Percentiles rank a stretch among this genome's conserved stretches.
These are phyloP conservation scores for Notiomystis cincta DNA, from an alignment of 2,113 vertebrate species.

Conservation along the genomic window DNA sequence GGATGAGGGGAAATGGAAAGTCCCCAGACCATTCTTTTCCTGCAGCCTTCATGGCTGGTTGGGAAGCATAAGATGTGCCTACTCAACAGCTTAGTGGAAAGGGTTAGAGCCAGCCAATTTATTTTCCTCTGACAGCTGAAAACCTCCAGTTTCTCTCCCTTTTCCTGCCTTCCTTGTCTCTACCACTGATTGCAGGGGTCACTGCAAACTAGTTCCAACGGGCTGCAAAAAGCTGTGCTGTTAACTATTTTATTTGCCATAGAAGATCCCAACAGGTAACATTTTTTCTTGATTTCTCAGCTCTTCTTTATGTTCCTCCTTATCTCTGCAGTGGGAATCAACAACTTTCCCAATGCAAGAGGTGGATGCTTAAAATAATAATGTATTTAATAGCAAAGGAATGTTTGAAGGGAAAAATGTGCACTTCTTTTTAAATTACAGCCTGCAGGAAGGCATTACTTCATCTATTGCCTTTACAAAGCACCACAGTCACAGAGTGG, in stretches of 20 bases:
- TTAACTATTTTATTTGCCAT: background rate
- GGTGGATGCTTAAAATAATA: background rate
- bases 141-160: background rate
- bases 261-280: background rate
- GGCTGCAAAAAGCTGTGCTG: background rate
- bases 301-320: background rate
- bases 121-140: background rate
- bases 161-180: background rate
- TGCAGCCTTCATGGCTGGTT: background rate
- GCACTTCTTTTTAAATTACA: background rate
- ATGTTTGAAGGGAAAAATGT: background rate
- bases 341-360: background rate
- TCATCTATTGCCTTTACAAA: background rate
- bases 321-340: background rate
- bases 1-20: background rate
- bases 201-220: background rate
- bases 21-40: background rate
- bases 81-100: background rate
- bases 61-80: background rate
- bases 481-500: background rate
- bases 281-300: background rate
- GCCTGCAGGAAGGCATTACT: background rate
- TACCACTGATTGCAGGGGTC: background rate
- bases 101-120: background rate
- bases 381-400: background rate